Percentiles rank a stretch among this genome's conserved stretches.
phyloP scores from a whole-genome alignment of 2,113 vertebrate species.

The Regulus satrapa region DNA sequence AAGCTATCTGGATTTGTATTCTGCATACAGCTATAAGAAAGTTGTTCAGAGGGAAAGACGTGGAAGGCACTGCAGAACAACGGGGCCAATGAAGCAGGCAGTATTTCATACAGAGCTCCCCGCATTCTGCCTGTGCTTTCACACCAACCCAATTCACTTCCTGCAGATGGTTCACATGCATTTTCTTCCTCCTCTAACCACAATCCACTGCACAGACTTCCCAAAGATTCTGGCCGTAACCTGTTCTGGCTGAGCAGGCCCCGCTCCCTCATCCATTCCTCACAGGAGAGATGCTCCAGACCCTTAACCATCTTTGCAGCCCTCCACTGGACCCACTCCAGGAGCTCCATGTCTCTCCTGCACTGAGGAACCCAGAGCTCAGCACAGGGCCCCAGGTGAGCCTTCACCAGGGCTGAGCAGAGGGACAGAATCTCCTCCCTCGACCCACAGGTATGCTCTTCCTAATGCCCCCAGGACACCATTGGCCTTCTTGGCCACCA shows the following conservation, averaged over 20 bases:
- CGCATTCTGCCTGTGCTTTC: not conserved
- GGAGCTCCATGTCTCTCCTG: not conserved
- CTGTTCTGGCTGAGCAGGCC: not conserved
- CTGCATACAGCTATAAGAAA: not conserved
- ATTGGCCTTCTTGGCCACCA: not conserved
- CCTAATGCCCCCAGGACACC: not conserved
- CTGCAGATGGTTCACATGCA: not conserved
- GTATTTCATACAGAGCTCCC: not conserved
- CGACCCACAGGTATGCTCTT: not conserved
- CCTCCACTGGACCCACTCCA: not conserved
- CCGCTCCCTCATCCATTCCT: not conserved
- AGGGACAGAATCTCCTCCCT: not conserved
- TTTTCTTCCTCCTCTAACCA: not conserved
- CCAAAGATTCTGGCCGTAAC: not conserved
- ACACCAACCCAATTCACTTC: not conserved
- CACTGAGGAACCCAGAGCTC: not conserved
- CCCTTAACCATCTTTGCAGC: not conserved
- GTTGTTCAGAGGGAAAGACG: not conserved
- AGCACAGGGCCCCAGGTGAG: no score
- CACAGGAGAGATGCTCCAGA: not conserved
- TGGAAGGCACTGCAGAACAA: not conserved
- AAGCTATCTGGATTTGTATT: not conserved
- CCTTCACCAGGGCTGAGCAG: not conserved
- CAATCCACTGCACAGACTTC: not conserved
- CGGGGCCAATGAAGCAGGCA: not conserved